Conservation (phyloP, 2,113 vertebrate genomes). For the Tapirus terrestris region DNA sequence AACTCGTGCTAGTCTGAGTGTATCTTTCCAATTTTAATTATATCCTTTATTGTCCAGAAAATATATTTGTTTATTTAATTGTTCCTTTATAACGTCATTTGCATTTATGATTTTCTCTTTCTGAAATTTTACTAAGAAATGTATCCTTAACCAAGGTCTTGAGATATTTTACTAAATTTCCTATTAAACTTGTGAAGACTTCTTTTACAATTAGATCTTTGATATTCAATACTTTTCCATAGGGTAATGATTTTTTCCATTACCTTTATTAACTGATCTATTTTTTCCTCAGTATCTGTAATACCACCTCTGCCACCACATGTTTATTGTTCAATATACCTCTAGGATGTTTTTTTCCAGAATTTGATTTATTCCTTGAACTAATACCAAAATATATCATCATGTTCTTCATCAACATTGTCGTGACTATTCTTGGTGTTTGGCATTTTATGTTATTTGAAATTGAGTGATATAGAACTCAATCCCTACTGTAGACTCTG, state of each 20-base stretch:
- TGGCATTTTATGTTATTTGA: not conserved
- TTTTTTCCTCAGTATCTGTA: not conserved
- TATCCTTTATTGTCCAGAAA: too few species aligned
- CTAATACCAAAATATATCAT: not conserved
- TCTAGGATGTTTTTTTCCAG: not conserved
- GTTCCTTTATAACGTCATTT: not conserved
- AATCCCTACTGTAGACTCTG: not conserved
- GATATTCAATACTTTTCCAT: not conserved
- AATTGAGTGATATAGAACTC: not conserved
- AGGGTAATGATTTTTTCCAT: not conserved
- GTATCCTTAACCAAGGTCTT: not conserved
- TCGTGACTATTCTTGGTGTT: not conserved
- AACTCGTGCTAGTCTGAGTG: not conserved
- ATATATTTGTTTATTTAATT: not conserved
- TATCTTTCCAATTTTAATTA: not conserved
- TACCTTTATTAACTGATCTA: not conserved
- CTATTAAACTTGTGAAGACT: not conserved
- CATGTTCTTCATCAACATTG: not conserved
- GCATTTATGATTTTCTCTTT: not conserved
- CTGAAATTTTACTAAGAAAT: not conserved
- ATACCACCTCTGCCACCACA: not conserved
- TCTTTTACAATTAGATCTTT: not conserved
- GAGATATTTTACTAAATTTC: not conserved
- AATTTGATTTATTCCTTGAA: not conserved
- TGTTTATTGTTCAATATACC: not conserved